Base-by-base conservation (phyloP, 2,797 vertebrate genomes). In the Karalla daura region DNA sequence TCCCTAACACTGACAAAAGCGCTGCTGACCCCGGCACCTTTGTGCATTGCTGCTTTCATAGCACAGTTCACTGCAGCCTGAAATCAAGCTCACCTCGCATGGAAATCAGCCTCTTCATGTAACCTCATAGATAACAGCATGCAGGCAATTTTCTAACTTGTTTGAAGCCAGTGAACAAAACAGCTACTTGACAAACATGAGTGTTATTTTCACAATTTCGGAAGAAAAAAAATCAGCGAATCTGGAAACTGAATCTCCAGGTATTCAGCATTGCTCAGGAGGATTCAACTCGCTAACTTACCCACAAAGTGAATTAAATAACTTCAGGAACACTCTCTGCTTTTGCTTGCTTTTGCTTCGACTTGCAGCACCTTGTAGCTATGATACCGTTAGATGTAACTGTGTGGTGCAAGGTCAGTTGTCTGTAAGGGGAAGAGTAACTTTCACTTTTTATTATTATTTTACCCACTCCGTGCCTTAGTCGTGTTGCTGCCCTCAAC, bases 391-490 rank as follows among this genome's bases (percentile, higher is more conserved):
- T 15, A 27, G n/a, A 24, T 17, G 23, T 51, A 9, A 27, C 14
- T 50, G 15, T 7, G n/a, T 40, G 12, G 44, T 28, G 11, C 28
- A 11, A 28, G 23, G 36, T 20, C n/a, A 17, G 2, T 33, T 49
- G 32, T 44, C 35, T 27, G 13, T 12, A 25, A 25, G 17, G 18
- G 35, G 14, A n/a, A 36, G 17, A 18, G 15, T 13, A 13, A 2
- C 46, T 45, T 37, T 24, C 30, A 41, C 50, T 49, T 55, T 61
- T 13, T 17, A n/a, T 40, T 4, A 13, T 46, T 32, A 39, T n/a
- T n/a, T n/a, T n/a, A n/a, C n/a, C n/a, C n/a, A n/a, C n/a, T n/a
- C n/a, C n/a, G n/a, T n/a, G n/a, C n/a, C n/a, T n/a, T n/a, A n/a
- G 23, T 35, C 41, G 12, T 50, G 13, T 28, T 24, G 3, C 4